A percentile compares a stretch with the other conserved stretches of the same genome.
These are phyloP conservation scores for Parnassius apollo DNA, from an alignment of 2,888 invertebrate species.

Conservation along the genomic window DNA sequence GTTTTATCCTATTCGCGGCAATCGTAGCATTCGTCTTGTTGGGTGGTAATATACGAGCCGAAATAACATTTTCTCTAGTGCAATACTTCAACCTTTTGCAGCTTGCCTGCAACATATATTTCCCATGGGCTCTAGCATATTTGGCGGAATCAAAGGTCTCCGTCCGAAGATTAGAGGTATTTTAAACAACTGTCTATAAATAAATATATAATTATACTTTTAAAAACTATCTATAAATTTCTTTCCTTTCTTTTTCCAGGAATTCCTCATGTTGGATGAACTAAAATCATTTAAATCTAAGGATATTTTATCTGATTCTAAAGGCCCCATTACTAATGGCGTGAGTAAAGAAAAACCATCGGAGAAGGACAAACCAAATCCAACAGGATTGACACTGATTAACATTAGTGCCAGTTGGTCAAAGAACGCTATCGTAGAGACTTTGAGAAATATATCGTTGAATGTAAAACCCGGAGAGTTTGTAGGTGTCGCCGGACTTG, in stretches of 20 bases:
- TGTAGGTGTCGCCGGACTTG: conserved; percentile 86
- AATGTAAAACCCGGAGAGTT: conserved; percentile 79
- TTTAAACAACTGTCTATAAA: not conserved
- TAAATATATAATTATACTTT: not conserved
- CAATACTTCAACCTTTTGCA: conserved; percentile 89
- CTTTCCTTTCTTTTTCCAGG: conserved; percentile 44
- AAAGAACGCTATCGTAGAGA: conserved; percentile 74
- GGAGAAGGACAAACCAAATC: conserved; percentile 43
- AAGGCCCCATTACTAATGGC: conserved; percentile 43
- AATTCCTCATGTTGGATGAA: conserved; percentile 70
- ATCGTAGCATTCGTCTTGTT: conserved; percentile 87
- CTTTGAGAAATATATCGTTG: conserved; percentile 75
- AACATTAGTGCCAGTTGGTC: conserved; percentile 71
- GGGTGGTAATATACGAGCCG: conserved; percentile 82
- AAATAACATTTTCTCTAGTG: conserved; percentile 88
- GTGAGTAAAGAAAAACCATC: conserved; percentile 49
- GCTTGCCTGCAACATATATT: conserved; percentile 83
- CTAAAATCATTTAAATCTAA: conserved; percentile 46
- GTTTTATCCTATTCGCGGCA: conserved; percentile 90
- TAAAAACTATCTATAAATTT: not conserved
- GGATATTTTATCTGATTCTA: conserved; percentile 31
- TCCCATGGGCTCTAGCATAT: conserved; percentile 82
- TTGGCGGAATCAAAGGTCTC: conserved; percentile 84
- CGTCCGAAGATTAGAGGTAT: conserved; percentile 82
- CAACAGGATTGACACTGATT: conserved; percentile 54